A percentile compares a stretch with the other conserved stretches of the same genome.
These are phyloP conservation scores for Chrysopa pallens DNA, from an alignment of 1,140 invertebrate genomes.

Conservation along the genomic window DNA sequence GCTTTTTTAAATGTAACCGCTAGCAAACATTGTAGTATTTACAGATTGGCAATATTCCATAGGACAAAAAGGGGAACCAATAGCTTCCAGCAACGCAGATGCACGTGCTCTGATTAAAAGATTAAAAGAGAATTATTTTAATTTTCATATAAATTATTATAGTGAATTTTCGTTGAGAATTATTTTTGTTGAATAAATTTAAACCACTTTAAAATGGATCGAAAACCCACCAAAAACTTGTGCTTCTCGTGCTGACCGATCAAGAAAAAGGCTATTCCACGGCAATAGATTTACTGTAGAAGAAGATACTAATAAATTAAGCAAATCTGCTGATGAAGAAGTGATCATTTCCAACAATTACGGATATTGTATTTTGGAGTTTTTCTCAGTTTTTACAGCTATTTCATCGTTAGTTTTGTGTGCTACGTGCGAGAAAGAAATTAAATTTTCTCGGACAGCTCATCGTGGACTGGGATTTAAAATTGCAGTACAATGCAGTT, in stretches of 20 bases:
- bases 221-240: background rate
- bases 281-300: background rate
- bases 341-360: background rate
- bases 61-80: no score
- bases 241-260: background rate
- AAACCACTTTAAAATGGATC: background rate
- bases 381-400: background rate
- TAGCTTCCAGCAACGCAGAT: background rate
- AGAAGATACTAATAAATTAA: background rate
- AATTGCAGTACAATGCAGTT: background rate
- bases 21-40: no score
- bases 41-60: no score
- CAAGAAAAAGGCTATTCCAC: background rate
- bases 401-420: background rate
- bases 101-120: background rate
- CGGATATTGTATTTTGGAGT: background rate
- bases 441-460: background rate
- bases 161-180: no score
- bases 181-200: no score
- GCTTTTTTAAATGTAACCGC: no score
- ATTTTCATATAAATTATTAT: background rate
- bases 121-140: background rate
- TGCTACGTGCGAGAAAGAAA: background rate
- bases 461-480: background rate
- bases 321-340: background rate